These are phyloP conservation scores for Gouania willdenowi DNA, from an alignment of 2,797 vertebrate genomes.

Conservation along the genomic window DNA sequence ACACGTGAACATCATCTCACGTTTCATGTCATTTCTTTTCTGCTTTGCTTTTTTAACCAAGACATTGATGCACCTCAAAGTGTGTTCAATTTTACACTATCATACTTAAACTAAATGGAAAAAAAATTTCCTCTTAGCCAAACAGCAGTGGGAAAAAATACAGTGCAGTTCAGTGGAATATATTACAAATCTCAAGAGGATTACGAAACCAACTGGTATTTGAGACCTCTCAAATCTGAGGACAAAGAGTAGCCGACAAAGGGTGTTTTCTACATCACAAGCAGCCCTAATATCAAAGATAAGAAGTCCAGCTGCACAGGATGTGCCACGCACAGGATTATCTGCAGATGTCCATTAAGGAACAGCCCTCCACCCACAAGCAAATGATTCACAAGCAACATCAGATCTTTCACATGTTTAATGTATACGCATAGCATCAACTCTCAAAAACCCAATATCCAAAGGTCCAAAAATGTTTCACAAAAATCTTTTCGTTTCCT, in stretches of 20 bases:
- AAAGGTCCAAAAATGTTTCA: neutral
- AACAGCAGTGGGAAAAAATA: constrained; percentile 43
- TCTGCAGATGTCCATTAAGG: constrained; percentile 64
- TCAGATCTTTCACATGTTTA: neutral
- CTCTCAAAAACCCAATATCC: too few relatives aligned
- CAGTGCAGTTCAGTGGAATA: constrained; percentile 61
- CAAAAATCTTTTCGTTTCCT: constrained; percentile 9
- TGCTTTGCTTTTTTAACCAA: too few relatives aligned
- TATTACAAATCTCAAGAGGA: constrained; percentile 59
- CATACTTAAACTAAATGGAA: too few relatives aligned
- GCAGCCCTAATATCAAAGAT: constrained; percentile 74
- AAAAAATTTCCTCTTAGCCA: constrained; percentile 10
- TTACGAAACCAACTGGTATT: constrained; percentile 70
- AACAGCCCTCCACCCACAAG: constrained; percentile 1
- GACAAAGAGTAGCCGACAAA: constrained; percentile 63
- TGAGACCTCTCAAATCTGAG: constrained; percentile 61
- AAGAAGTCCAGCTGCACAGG: constrained; percentile 75
- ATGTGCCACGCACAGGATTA: constrained; percentile 63
- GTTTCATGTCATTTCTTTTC: too few relatives aligned
- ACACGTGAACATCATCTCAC: constrained; percentile 25
- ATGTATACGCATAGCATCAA: too few relatives aligned
- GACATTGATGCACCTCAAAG: too few relatives aligned
- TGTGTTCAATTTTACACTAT: too few relatives aligned
- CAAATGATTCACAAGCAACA: constrained; percentile 17
- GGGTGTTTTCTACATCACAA: constrained; percentile 77